Base-by-base conservation (phyloP, 64 coral and sea anemone genomes). In the Stichodactyla helianthus region DNA sequence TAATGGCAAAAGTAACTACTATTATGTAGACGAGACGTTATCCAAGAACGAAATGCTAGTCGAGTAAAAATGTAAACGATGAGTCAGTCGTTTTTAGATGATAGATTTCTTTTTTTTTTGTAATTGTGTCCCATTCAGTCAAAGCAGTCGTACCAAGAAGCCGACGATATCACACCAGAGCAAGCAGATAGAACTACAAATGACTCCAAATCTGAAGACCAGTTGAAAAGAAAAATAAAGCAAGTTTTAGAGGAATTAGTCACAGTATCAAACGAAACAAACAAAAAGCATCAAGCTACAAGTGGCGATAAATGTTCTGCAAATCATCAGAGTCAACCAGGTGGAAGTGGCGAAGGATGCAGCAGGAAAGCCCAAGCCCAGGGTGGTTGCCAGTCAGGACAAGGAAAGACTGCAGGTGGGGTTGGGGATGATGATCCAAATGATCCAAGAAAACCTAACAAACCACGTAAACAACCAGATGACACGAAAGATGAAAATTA, bases 351-450 rank as follows among this genome's bases (percentile, higher is more conserved):
- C 19, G 62, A 65, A 44, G 19, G 62, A 10, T 16, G 62, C 5
- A 65, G 19, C 12, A 65, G 62, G 19, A n/a, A 20, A 65, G 62
- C 6, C 0, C 62, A 62, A 18, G 14, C 0, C 16, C 59, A 65
- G 62, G 62, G 25, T 9, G 68, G 68, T 74, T 10, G 10, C 25
- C 12, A 31, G 22, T 2, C 68, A 26, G 25, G 68, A 12, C 68
- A 74, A 52, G 78, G 50, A 4, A 81, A 15, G 6, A 28, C 50
- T 28, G 78, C 78, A 81, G 78, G 78, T 5, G 78, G 78, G 20
- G 52, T 50, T 81, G 78, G 78, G 15, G 78, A 51, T 50, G 78
- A 52, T 81, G 78, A 81, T 53, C 78, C 78, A 51, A 54, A 81
- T 54, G 78, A 81, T 20, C 78, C 78, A 18, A 81, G 10, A 53